Evolutionary conservation across 2,888 invertebrate genomes (phyloP).

Genomic region (Hypsopygia costalis): DNA sequence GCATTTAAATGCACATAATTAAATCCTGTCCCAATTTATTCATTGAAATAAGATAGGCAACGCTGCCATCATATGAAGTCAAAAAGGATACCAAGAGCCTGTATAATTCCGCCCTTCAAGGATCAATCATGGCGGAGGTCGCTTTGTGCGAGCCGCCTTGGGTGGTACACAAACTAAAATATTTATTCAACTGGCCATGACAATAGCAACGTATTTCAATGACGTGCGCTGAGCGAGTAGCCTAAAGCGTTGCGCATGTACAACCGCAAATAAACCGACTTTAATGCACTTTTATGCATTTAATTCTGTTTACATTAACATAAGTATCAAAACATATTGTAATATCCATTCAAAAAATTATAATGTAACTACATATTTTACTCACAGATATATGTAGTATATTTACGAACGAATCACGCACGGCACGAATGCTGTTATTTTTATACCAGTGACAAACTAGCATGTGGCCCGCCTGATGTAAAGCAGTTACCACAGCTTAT

Average conservation of each 20-base stretch:
- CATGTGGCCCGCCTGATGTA: too few species aligned
- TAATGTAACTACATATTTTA: neutral
- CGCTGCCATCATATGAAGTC: neutral
- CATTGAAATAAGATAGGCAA: neutral
- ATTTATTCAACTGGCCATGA: slow-evolving; percentile 67
- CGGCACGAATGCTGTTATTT: too few species aligned
- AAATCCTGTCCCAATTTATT: neutral
- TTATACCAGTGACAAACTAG: too few species aligned
- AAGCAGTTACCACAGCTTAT: too few species aligned
- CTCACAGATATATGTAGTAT: neutral
- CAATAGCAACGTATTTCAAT: slow-evolving; percentile 76
- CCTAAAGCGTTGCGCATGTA: slow-evolving; percentile 36
- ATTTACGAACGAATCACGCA: neutral
- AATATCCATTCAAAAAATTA: neutral
- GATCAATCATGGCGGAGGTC: slow-evolving; percentile 61
- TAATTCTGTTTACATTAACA: neutral
- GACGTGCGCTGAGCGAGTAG: slow-evolving; percentile 38
- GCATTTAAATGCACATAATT: too few species aligned
- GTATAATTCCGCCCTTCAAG: slow-evolving; percentile 48
- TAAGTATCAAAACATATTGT: neutral
- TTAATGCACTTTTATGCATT: neutral
- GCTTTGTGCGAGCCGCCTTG: slow-evolving; percentile 61
- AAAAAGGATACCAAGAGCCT: slow-evolving; percentile 4
- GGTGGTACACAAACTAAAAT: slow-evolving; percentile 72
- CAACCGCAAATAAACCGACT: slow-evolving; percentile 22